These are phyloP conservation scores for Archips xylosteana DNA, from an alignment of 2,888 invertebrate genomes.

Conservation along the genomic window DNA sequence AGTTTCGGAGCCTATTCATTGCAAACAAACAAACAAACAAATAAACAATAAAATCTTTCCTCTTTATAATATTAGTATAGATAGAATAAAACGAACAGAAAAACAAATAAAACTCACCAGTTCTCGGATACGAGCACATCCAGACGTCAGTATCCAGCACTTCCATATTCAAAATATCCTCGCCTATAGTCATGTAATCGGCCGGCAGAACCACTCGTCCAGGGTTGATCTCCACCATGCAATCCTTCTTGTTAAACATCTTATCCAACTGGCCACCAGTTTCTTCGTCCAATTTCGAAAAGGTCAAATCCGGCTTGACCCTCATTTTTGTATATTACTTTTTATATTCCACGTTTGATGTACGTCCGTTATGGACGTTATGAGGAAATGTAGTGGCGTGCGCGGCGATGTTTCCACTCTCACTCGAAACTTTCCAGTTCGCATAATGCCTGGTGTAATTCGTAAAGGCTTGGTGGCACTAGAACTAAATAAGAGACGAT, in stretches of 20 bases:
- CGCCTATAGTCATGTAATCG: conserved; percentile 88
- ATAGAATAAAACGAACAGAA: background rate
- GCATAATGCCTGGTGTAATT: conserved; percentile 39
- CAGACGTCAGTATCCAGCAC: conserved; percentile 92
- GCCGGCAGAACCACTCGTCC: conserved; percentile 89
- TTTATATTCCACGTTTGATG: conserved; percentile 40
- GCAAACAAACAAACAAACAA: too few species aligned
- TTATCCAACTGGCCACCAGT: conserved; percentile 86
- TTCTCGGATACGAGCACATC: conserved; percentile 95
- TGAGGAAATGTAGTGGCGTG: conserved; percentile 69
- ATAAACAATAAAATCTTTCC: too few species aligned
- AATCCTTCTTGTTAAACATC: conserved; percentile 88
- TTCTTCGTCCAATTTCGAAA: conserved; percentile 86
- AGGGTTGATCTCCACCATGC: conserved; percentile 90
- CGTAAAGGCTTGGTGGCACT: conserved; percentile 20
- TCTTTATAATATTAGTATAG: too few species aligned
- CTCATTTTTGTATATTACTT: conserved; percentile 62
- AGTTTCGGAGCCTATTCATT: too few species aligned
- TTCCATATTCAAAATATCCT: conserved; percentile 89
- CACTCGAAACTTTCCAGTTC: conserved; percentile 61
- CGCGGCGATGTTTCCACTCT: conserved; percentile 62
- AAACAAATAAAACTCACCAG: conserved; percentile 84
- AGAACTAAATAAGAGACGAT: background rate
- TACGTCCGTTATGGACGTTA: conserved; percentile 49
- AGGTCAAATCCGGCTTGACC: conserved; percentile 74